A percentile compares a stretch with the other conserved stretches of the same genome.
Evolutionary conservation across 2,797 vertebrate species (phyloP).

Genomic region (Anguilla megastoma): DNA sequence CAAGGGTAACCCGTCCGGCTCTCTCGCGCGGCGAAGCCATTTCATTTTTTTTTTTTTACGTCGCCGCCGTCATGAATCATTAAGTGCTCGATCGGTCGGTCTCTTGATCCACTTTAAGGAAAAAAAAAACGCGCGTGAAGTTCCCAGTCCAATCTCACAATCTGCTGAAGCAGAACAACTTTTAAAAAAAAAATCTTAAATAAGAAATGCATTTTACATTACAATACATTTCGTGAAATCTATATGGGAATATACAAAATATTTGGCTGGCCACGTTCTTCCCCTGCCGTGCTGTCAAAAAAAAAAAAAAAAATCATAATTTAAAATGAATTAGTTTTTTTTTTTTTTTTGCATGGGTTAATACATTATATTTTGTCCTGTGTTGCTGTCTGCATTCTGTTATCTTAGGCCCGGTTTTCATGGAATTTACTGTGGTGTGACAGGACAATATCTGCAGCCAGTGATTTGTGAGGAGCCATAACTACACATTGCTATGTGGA

Average conservation of each 20-base stretch:
- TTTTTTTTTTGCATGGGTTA: not conserved
- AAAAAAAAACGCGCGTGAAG: not conserved
- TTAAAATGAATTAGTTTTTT: not conserved
- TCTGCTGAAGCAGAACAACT: not conserved
- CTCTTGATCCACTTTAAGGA: constrained; percentile 11
- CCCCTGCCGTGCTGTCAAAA: not conserved
- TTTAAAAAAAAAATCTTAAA: not conserved
- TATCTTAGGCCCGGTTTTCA: not conserved
- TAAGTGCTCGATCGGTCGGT: constrained; percentile 35
- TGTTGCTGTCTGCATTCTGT: not conserved
- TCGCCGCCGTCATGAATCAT: constrained; percentile 46
- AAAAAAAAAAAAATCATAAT: not conserved
- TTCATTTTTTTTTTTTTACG: constrained; percentile 28
- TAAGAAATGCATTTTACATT: not conserved
- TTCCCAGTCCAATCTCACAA: not conserved
- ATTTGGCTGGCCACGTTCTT: not conserved
- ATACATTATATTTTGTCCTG: not conserved
- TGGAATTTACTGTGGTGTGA: not conserved
- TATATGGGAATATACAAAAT: not conserved
- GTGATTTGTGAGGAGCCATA: not conserved
- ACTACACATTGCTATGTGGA: not conserved
- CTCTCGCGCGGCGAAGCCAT: constrained; percentile 43
- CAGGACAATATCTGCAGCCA: not conserved
- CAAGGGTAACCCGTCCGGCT: constrained; percentile 44
- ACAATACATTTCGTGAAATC: too few relatives aligned